Base-by-base conservation (phyloP, 1,140 invertebrate genomes). In the Meloidogyne floridensis region DNA sequence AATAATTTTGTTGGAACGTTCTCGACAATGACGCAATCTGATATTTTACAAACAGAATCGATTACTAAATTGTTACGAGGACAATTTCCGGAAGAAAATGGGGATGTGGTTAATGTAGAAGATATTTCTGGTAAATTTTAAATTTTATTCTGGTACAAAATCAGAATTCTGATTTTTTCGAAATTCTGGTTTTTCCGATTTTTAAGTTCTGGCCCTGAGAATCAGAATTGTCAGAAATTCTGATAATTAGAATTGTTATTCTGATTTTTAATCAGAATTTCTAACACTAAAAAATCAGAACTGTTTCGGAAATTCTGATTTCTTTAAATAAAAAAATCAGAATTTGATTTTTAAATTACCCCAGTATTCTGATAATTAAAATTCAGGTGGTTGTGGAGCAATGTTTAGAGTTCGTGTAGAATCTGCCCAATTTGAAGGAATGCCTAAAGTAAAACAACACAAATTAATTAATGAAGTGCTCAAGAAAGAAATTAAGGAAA, bases 391-490 rank as follows among this genome's bases (percentile, higher is more conserved):
- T 51, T 87, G 85, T 53, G 86, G 85, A 3, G 70, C 84, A 43
- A 87, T 87, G 83, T 86, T 86, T 59, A 72, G 56, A 20, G 72
- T 86, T 54, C 51, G 18, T 18, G 81, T 86, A 18, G 83, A 87
- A 70, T 81, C 82, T 20, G 32, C 85, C 18, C 82, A 86, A 77
- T 86, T 86, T 54, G 65, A 65, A 18, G 85, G 84, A 2, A 75
- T 74, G 42, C 20, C 80, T 15, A 83, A 77, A 43, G 80, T 86
- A 0, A 69, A 87, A 13, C 85, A 86, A 43, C 85, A 86, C 70
- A 81, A 87, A 73, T 8, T 75, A 47, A 80, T 86, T 51, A 87
- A 77, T 4, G 80, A 77, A 13, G 71, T 73, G 53, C 74, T 85
- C 13, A 80, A 84, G 43, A 75, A 81, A 18, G 84, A 85, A 56